Evolutionary conservation across 2,797 vertebrate genomes (phyloP).

Genomic region (Sebastes oblongus): DNA sequence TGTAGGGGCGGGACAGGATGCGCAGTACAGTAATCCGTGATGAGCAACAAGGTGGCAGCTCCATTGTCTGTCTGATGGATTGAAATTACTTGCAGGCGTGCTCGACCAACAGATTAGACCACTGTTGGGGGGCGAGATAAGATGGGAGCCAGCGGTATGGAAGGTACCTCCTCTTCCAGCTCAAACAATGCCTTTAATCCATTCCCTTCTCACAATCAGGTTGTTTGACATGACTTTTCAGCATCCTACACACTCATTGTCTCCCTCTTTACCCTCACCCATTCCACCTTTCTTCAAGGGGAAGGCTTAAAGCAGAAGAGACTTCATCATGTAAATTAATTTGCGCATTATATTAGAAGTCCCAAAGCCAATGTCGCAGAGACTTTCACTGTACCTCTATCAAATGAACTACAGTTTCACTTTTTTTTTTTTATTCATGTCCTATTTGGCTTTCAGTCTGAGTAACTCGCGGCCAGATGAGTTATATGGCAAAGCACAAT

Average conservation of each 20-base stretch:
- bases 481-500: slow-evolving; percentile 33
- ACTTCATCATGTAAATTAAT: slow-evolving; percentile 72
- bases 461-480: slow-evolving; percentile 45
- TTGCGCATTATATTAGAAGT: slow-evolving; percentile 48
- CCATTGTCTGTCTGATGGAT: slow-evolving; percentile 82
- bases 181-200: slow-evolving; percentile 85
- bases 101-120: slow-evolving; percentile 86
- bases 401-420: slow-evolving; percentile 54
- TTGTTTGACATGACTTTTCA: slow-evolving; percentile 81
- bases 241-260: slow-evolving; percentile 65
- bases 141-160: slow-evolving; percentile 71
- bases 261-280: slow-evolving; percentile 22
- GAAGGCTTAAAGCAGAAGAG: slow-evolving; percentile 58
- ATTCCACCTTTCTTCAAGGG: slow-evolving; percentile 63
- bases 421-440: slow-evolving; percentile 3
- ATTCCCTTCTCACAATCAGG: slow-evolving; percentile 74
- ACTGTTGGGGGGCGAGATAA: slow-evolving; percentile 80
- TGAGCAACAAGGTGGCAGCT: slow-evolving; percentile 83
- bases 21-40: slow-evolving; percentile 82
- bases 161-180: slow-evolving; percentile 73
- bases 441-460: slow-evolving; percentile 57
- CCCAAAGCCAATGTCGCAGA: slow-evolving; percentile 63
- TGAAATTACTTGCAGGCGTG: slow-evolving; percentile 84
- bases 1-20: slow-evolving; percentile 76
- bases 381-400: slow-evolving; percentile 63